phyloP scores from a whole-genome alignment of 2,113 vertebrate genomes.

The Trogon surrucura region DNA sequence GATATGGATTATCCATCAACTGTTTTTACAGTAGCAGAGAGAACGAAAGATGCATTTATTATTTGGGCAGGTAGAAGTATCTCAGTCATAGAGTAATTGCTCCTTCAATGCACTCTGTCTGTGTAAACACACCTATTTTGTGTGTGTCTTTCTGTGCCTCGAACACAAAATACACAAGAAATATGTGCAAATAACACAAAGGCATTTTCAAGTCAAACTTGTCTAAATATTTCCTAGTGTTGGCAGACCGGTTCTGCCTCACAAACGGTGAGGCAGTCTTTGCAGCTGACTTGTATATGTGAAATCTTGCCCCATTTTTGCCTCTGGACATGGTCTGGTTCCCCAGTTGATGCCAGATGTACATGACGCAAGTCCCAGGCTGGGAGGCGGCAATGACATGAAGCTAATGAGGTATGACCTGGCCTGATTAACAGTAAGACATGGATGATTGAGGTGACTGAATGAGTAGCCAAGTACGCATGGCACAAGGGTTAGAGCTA shows the following conservation, averaged over 20 bases:
- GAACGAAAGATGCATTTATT: background rate
- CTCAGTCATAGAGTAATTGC: background rate
- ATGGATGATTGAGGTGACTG: background rate
- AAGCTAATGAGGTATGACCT: background rate
- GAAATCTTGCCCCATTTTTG: background rate
- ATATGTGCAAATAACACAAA: background rate
- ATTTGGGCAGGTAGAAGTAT: background rate
- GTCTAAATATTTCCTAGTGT: background rate
- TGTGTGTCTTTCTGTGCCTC: background rate
- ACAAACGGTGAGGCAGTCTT: fast-evolving
- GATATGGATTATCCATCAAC: background rate
- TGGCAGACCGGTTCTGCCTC: background rate
- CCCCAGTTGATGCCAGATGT: background rate
- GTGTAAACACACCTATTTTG: background rate
- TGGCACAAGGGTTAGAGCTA: background rate
- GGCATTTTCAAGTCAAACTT: background rate
- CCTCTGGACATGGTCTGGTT: background rate
- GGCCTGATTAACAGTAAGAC: background rate
- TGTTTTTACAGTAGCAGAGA: background rate
- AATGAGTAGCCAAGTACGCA: background rate
- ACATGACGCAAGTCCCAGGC: background rate
- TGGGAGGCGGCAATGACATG: background rate
- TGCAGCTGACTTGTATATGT: background rate
- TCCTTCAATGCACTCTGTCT: background rate
- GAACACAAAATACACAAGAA: background rate